Evolutionary conservation across 92 coral and sea anemone genomes (phyloP).

Genomic region (Phenganax stokvisi): DNA sequence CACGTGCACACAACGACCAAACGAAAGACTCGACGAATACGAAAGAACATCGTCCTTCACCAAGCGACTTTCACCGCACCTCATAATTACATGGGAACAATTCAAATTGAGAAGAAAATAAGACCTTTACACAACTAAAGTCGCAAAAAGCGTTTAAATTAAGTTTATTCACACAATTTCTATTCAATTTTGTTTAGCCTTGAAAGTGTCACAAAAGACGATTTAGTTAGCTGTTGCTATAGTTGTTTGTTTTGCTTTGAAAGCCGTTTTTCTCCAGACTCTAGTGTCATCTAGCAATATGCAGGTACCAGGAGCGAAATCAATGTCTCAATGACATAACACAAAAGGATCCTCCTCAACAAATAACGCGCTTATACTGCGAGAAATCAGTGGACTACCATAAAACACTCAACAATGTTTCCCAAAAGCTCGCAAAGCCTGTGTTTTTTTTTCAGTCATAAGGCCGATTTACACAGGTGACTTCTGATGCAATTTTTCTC

Average conservation of each 20-base stretch:
- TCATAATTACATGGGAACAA: slow-evolving; percentile 5
- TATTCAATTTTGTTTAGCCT: background rate
- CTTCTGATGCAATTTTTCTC: no score
- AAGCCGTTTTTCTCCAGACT: background rate
- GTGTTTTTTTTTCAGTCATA: no score
- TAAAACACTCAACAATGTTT: no score
- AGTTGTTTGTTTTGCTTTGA: background rate
- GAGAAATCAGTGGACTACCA: no score
- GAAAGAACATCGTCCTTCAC: slow-evolving; percentile 5
- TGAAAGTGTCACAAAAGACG: background rate
- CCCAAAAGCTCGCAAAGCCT: no score
- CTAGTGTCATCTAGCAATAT: background rate
- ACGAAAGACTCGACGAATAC: slow-evolving; percentile 10
- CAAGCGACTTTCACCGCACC: background rate
- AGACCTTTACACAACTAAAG: background rate
- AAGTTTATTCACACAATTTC: background rate
- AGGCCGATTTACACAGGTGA: no score
- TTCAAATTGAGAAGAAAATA: background rate
- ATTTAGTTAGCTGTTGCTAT: background rate
- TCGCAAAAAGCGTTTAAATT: background rate
- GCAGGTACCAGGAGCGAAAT: slow-evolving; percentile 25
- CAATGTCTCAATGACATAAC: background rate
- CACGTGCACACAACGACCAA: background rate
- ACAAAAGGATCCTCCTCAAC: background rate
- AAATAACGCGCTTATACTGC: background rate